Evolutionary conservation across 1,140 invertebrate genomes (phyloP).

Genomic region (Macrotrachela quadricornifera): DNA sequence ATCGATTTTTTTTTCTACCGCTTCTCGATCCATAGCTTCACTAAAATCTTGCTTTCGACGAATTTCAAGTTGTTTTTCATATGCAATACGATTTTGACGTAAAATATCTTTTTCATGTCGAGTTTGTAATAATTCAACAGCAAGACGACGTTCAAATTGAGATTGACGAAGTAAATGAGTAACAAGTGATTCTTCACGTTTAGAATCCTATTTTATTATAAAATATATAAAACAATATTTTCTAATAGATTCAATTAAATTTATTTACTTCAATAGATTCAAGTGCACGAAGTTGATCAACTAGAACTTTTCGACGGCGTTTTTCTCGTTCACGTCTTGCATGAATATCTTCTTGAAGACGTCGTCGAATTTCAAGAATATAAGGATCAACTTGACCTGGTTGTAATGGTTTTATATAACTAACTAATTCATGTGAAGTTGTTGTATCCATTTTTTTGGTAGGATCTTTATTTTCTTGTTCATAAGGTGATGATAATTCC

Average conservation of each 20-base stretch:
- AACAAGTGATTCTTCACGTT: conserved; percentile 26
- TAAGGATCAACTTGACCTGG: conserved; percentile 24
- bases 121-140: conserved; percentile 27
- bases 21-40: conserved; percentile 25
- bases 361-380: conserved; percentile 24
- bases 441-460: too few species aligned
- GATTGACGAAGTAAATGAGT: conserved; percentile 28
- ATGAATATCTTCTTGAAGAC: conserved; percentile 23
- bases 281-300: conserved; percentile 27
- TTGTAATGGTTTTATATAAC: conserved; percentile 10
- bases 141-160: conserved; percentile 28
- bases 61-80: conserved; percentile 26
- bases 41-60: conserved; percentile 24
- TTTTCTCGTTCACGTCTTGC: conserved; percentile 27
- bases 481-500: too few species aligned
- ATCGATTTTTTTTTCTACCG: too few species aligned
- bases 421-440: too few species aligned
- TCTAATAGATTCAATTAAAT: too few species aligned
- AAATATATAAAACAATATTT: too few species aligned
- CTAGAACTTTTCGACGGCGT: conserved; percentile 27
- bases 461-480: too few species aligned
- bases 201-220: conserved; percentile 19
- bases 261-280: conserved; percentile 25
- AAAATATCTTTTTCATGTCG: conserved; percentile 30
- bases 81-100: conserved; percentile 19